Conservation (phyloP, 2,797 vertebrate species). For the Rachycentron canadum region DNA sequence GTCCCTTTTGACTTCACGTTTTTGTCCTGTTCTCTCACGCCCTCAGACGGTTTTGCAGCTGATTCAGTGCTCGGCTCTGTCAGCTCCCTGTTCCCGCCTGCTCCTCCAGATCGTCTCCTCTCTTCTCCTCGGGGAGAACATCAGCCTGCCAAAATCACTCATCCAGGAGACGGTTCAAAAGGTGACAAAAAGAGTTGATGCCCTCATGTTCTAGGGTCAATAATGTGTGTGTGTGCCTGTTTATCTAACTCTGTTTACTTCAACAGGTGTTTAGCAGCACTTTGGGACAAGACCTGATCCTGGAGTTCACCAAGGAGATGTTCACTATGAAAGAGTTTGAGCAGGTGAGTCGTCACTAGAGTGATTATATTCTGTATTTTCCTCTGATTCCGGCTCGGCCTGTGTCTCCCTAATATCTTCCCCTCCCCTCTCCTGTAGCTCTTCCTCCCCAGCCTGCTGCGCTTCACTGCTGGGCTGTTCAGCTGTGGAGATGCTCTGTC, state of each 20-base stretch:
- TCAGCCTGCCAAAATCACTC: slow-evolving; percentile 85
- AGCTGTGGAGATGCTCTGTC: slow-evolving; percentile 66
- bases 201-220: neutral
- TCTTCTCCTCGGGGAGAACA: slow-evolving; percentile 90
- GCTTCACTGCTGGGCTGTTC: slow-evolving; percentile 87
- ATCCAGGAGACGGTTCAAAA: slow-evolving; percentile 88
- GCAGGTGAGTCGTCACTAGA: slow-evolving; percentile 81
- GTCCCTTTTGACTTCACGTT: accelerated
- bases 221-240: neutral
- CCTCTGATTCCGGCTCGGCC: neutral
- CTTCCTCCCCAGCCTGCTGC: slow-evolving; percentile 91
- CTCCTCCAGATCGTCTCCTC: slow-evolving; percentile 90
- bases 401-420: neutral
- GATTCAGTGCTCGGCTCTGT: slow-evolving; percentile 80
- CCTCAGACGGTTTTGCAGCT: slow-evolving; percentile 86
- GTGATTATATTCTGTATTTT: neutral
- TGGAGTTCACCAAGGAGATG: slow-evolving; percentile 92
- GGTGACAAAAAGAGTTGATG: slow-evolving; percentile 74
- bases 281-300: slow-evolving; percentile 85
- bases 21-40: neutral
- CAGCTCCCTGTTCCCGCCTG: slow-evolving; percentile 84
- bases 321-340: slow-evolving; percentile 96
- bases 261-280: slow-evolving; percentile 89
- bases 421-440: slow-evolving; percentile 79
- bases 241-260: neutral